phyloP scores from a whole-genome alignment of 2,888 invertebrate genomes.

The Creontiades dilutus region DNA sequence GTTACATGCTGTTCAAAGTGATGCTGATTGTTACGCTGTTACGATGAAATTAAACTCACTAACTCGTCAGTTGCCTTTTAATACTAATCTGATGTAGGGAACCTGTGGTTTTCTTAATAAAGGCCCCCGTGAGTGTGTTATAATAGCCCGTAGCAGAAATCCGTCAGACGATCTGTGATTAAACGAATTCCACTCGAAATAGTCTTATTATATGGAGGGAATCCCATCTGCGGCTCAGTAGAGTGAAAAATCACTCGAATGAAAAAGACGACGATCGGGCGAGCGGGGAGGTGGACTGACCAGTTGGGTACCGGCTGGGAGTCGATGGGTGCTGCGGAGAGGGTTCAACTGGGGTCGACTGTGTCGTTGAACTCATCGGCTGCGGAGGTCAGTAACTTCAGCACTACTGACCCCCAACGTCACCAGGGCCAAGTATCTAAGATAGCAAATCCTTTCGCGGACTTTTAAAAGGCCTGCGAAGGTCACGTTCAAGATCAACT shows the following conservation, averaged over 20 bases:
- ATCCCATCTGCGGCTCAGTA: not conserved
- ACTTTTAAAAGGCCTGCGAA: not conserved
- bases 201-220: not conserved
- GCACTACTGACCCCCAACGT: slow-evolving; percentile 32
- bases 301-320: not conserved
- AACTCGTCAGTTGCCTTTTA: no score
- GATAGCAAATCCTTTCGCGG: not conserved
- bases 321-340: not conserved
- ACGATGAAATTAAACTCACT: no score
- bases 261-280: not conserved
- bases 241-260: slow-evolving; percentile 29
- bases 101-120: slow-evolving; percentile 21
- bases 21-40: no score
- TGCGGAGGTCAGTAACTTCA: slow-evolving; percentile 24
- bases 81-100: not conserved
- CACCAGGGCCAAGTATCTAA: not conserved
- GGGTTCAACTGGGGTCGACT: not conserved
- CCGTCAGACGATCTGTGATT: slow-evolving; percentile 1
- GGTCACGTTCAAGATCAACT: not conserved
- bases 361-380: not conserved
- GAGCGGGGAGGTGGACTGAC: not conserved
- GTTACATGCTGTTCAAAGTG: no score
- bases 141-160: slow-evolving; percentile 1
- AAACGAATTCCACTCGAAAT: not conserved
- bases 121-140: not conserved